A percentile compares a stretch with the other conserved stretches of the same genome.
Conservation (phyloP, 1,140 invertebrate species). For the Papilio dardanus region DNA sequence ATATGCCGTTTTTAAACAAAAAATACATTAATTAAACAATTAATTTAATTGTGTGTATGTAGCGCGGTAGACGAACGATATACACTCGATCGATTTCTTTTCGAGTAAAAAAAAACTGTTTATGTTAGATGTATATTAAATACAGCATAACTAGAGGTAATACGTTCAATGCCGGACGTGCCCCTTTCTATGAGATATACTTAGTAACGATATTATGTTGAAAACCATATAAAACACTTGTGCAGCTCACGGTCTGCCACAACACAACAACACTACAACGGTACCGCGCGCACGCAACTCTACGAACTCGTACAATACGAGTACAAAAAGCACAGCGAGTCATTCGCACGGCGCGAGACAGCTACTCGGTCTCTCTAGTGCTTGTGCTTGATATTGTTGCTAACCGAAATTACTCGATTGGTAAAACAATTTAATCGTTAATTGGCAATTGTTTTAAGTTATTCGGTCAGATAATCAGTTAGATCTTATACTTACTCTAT, state of each 20-base stretch:
- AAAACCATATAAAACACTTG: no score
- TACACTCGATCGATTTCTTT: not conserved
- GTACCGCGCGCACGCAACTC: not conserved
- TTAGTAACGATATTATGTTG: no score
- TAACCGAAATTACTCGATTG: not conserved
- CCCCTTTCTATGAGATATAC: no score
- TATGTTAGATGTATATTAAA: no score
- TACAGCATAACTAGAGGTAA: not conserved
- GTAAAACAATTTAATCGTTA: conserved; percentile 17
- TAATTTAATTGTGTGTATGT: not conserved
- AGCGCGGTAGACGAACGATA: not conserved
- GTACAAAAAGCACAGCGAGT: not conserved
- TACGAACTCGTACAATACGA: no score
- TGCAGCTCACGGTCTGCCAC: no score
- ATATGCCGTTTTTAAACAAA: not conserved
- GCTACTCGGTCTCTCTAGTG: not conserved
- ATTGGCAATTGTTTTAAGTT: conserved; percentile 42
- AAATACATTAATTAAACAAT: not conserved
- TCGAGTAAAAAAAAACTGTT: not conserved
- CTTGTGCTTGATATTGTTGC: not conserved
- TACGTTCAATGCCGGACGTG: not conserved
- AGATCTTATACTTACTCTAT: no score
- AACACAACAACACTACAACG: no score
- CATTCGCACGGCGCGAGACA: not conserved
- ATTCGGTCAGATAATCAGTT: no score